Evolutionary conservation across 2,888 invertebrate genomes (phyloP), one percentile per base, ranked within the genome.

Genomic region (Nysson spinosus): DNA sequence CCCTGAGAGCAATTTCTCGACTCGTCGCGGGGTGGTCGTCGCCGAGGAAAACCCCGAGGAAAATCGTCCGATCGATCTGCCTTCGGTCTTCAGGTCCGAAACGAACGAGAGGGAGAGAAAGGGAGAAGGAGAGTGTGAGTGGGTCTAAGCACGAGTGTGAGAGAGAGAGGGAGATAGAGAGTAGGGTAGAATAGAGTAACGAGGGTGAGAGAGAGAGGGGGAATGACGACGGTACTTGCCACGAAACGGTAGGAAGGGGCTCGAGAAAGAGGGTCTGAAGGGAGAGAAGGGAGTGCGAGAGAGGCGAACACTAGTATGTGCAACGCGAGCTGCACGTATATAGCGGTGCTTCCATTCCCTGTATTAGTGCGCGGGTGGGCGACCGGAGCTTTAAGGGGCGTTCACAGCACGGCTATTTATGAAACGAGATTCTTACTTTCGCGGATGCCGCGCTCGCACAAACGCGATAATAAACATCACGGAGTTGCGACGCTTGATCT

Each of bases 11-110:
- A 78, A 80, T 82, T 79, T 79, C 81, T 80, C 80, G 80, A 78
- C 82, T 79, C 79, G 78, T 82, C 82, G 84, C 82, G 83, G 81
- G 83, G 81, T 83, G 84, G 83, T 83, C 85, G 81, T 68, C 84
- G 82, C 71, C 73, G 85, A 79, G 84, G 85, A 85, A 85, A 85
- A 85, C 81, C 84, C 83, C 80, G 85, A 83, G 86, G 86, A 86
- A 86, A 86, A 86, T 86, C 85, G 81, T 78, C 80, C 85, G 85
- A 86, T 86, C 86, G 86, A 86, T 86, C 85, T 85, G 83, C 83
- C 83, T 84, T 85, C 83, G 84, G 85, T 83, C 84, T 81, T 83
- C 84, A 81, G 82, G 83, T 83, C 84, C 84, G 83, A 84, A 82
- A 83, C 82, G 79, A 82, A 80, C 55, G 60, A 54, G 44, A 40